Evolutionary conservation across 2,888 invertebrate species (phyloP).

Genomic region (Philereme vetulata): DNA sequence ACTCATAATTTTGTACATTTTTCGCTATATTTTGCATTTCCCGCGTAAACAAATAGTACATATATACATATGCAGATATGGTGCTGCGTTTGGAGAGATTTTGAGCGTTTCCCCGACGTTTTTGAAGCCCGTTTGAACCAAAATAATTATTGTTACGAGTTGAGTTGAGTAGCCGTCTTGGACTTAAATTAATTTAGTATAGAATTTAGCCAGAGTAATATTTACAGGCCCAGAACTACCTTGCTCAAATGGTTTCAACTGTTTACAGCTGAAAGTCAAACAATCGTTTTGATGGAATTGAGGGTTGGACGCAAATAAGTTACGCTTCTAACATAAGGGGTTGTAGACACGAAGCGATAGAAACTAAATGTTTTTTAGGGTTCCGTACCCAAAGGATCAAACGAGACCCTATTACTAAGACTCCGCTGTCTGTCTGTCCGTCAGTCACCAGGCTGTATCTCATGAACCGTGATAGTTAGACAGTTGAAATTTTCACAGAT

Average conservation of each 20-base stretch:
- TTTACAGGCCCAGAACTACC: constrained; percentile 50
- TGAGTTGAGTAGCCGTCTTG: constrained; percentile 48
- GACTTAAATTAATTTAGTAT: constrained; percentile 60
- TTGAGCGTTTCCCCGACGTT: constrained; percentile 4
- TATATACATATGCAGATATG: too few species aligned
- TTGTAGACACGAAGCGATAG: neutral
- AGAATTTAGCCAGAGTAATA: constrained; percentile 45
- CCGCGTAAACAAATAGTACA: too few species aligned
- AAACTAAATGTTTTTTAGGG: too few species aligned
- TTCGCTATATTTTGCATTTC: too few species aligned
- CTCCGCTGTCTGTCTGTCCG: too few species aligned
- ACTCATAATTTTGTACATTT: too few species aligned
- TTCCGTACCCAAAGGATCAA: too few species aligned
- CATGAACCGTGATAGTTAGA: too few species aligned
- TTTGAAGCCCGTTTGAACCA: constrained; percentile 41
- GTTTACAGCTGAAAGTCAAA: constrained; percentile 23
- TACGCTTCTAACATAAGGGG: neutral
- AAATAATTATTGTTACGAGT: constrained; percentile 50
- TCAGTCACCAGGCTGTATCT: too few species aligned
- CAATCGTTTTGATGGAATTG: constrained; percentile 26
- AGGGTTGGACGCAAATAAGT: constrained; percentile 11
- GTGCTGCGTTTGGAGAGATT: too few species aligned
- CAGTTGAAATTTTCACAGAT: too few species aligned
- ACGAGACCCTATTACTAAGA: too few species aligned
- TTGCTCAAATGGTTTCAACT: constrained; percentile 26